phyloP scores from a whole-genome alignment of 1,140 invertebrate genomes.

The Hypsibius dujardini region DNA sequence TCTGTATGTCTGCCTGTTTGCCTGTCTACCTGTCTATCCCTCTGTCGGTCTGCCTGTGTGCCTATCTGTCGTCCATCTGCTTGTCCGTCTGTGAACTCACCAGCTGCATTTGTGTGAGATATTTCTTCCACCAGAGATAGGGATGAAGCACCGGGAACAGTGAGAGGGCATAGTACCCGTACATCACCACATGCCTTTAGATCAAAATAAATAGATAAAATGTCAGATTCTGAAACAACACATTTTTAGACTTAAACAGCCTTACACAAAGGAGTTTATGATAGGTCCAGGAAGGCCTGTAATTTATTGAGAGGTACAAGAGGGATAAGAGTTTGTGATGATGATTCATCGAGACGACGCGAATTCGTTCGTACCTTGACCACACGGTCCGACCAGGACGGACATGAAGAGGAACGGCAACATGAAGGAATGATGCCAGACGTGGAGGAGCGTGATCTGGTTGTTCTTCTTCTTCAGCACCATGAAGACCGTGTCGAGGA shows the following conservation, averaged over 20 bases:
- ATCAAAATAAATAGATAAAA: not conserved
- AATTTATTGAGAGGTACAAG: too few species aligned
- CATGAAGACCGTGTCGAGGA: constrained; percentile 34
- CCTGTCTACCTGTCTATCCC: too few species aligned
- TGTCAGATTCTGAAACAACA: too few species aligned
- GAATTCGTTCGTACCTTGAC: not conserved
- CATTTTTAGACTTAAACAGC: too few species aligned
- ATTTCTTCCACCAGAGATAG: constrained; percentile 1
- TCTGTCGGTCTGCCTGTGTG: too few species aligned
- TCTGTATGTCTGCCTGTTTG: too few species aligned
- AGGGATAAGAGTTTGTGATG: too few species aligned
- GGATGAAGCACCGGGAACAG: constrained; percentile 15
- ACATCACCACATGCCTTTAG: not conserved
- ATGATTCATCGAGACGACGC: too few species aligned
- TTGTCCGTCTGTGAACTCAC: too few species aligned
- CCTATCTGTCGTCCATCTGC: too few species aligned
- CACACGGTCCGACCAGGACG: not conserved
- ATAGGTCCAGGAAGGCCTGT: not conserved
- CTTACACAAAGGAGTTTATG: constrained; percentile 1
- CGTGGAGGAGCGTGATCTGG: constrained; percentile 55
- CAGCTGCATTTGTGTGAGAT: constrained; percentile 1
- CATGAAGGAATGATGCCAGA: constrained; percentile 43
- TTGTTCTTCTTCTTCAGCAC: constrained; percentile 53
- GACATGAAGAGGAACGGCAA: not conserved
- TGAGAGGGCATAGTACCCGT: not conserved